Base-by-base conservation (phyloP, 2,888 invertebrate genomes). In the Sialis fuliginosa region DNA sequence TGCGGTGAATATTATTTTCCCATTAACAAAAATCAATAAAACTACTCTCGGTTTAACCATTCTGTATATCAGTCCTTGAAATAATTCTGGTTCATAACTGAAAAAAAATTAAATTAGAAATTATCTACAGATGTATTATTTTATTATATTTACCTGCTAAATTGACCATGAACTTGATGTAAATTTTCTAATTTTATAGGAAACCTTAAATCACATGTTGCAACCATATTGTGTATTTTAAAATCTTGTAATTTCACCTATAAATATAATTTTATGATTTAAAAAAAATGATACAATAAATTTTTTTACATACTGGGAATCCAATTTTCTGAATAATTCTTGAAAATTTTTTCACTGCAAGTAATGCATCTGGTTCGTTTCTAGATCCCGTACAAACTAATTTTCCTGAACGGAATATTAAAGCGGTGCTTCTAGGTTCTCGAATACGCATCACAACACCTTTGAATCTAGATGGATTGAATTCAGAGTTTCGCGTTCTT, bases 1-100 rank as follows among this genome's bases (percentile, higher is more conserved):
- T 53, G 96, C 95, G 58, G 97, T 98, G 52, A 98, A 81, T 2
- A 98, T 97, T 54, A 98, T 81, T 75, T 98, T 99, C 47, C 98
- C 98, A 64, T 96, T 97, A 1, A 98, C 97, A 70, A 99, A 99
- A 63, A 99, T 96, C 8, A 99, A 70, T 51, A 98, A 68, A 5
- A 97, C 97, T 53, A 98, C 82, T 54, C 92, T 78, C 0, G 97
- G 97, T 58, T 90, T 85, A 39, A 97, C 88, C 91, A 98, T 90
- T 57, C 97, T 75, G 64, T 98, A 98, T 48, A 98, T 92, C 33
- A 98, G 73, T n/a, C 97, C 98, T 6, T 98, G 96, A 67, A 98
- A 98, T 47, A 98, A 68, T 67, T 98, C 98, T 0, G 98, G 97
- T 64, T 98, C 98, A 61, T 98, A 98, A 58, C 81, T 80, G 60